Conservation (phyloP, 2,113 vertebrate genomes). For the Rhinopomastus cyanomelas region DNA sequence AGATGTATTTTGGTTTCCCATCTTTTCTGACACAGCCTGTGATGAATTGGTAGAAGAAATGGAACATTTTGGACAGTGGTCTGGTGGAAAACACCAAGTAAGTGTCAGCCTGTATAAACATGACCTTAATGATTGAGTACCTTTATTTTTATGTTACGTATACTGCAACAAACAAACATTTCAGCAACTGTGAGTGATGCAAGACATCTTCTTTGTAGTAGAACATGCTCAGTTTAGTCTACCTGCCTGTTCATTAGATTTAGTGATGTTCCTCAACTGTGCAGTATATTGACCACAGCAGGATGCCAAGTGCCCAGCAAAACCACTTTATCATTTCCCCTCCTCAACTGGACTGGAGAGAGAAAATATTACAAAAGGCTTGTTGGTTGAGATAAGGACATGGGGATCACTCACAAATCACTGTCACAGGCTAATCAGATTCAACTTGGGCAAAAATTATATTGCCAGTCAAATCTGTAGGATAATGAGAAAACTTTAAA, state of each 20-base stretch:
- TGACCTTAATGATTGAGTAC: background rate
- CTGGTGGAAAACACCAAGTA: slow-evolving; percentile 90
- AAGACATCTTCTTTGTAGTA: background rate
- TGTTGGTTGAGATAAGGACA: background rate
- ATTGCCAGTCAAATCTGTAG: background rate
- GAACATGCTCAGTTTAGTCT: background rate
- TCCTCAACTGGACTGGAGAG: background rate
- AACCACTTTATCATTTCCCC: background rate
- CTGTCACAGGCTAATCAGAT: background rate
- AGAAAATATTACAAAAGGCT: background rate
- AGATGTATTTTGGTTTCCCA: slow-evolving; percentile 99
- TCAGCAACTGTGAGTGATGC: background rate
- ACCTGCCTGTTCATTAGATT: background rate
- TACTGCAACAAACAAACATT: background rate
- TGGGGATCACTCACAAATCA: background rate
- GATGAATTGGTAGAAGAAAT: slow-evolving; percentile 95
- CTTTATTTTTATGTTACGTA: background rate
- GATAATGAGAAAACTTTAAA: background rate
- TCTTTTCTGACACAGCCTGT: slow-evolving; percentile 89
- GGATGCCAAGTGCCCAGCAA: background rate
- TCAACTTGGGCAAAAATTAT: background rate
- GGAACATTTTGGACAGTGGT: slow-evolving; percentile 94
- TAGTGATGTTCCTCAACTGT: background rate
- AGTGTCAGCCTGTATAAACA: slow-evolving; percentile 54
- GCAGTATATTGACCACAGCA: background rate